Percentiles rank a stretch among this genome's conserved stretches.
Conservation (phyloP, 2,113 vertebrate species). For the Talpa occidentalis region DNA sequence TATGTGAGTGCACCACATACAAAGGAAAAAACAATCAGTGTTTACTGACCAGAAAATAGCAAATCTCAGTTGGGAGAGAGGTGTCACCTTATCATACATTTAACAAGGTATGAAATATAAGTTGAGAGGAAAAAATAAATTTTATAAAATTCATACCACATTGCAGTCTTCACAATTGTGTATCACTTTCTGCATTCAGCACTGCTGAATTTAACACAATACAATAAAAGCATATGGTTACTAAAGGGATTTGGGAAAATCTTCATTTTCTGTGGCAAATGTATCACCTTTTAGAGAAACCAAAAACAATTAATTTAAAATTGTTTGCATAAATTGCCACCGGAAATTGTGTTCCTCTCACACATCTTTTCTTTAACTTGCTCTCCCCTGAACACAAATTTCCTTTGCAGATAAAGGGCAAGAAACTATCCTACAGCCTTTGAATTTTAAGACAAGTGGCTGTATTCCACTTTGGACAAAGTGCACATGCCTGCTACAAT, state of each 20-base stretch:
- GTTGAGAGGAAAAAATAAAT: neutral
- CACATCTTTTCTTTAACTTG: neutral
- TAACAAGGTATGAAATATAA: constrained; percentile 3
- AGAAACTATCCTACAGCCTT: neutral
- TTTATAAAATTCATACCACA: neutral
- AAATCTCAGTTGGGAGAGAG: neutral
- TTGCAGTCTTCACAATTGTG: neutral
- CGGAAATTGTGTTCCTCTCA: neutral
- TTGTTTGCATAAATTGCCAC: neutral
- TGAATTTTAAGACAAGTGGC: neutral
- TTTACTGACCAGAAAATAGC: constrained; percentile 43
- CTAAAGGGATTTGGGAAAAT: neutral
- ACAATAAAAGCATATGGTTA: neutral
- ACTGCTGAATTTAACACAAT: neutral
- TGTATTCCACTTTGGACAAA: neutral
- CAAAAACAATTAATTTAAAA: constrained; percentile 31
- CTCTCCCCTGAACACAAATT: neutral
- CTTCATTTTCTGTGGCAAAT: constrained; percentile 24
- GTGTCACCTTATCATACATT: neutral
- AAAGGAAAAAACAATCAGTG: neutral
- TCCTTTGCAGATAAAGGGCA: neutral
- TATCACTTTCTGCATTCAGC: neutral
- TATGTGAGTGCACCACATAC: neutral
- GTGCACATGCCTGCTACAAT: neutral
- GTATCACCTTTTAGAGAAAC: neutral